These are phyloP conservation scores for Chloroceryle amazona DNA, from an alignment of 2,797 vertebrate genomes.

Conservation along the genomic window DNA sequence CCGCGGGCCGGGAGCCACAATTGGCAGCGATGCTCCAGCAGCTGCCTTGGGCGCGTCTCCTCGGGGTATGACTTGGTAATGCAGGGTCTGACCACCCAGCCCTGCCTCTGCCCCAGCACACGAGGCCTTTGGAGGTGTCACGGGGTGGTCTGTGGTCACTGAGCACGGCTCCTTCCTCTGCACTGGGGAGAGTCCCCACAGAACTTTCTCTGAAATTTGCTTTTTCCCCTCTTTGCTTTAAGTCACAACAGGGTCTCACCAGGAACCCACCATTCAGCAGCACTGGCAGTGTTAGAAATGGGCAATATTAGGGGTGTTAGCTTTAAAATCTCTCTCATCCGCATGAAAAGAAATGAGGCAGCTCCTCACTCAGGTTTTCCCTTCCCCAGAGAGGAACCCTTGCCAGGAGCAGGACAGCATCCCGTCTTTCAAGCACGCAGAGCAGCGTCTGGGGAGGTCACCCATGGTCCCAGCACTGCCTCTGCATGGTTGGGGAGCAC, in stretches of 20 bases:
- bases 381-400: background rate
- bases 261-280: background rate
- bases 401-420: rapidly evolving
- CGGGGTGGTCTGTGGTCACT: rapidly evolving
- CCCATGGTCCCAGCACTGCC: background rate
- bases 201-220: background rate
- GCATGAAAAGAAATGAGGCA: background rate
- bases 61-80: rapidly evolving
- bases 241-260: background rate
- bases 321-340: background rate
- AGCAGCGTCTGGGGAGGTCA: background rate
- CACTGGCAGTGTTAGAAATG: background rate
- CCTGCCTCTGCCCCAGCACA: rapidly evolving
- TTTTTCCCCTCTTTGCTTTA: background rate
- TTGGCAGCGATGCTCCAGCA: background rate
- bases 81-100: rapidly evolving
- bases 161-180: background rate
- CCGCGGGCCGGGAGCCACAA: background rate
- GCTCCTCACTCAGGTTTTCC: background rate
- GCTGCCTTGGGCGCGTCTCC: background rate
- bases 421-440: rapidly evolving
- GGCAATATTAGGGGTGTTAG: rapidly evolving
- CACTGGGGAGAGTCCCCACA: rapidly evolving
- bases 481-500: background rate
- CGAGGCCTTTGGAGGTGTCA: background rate